Base-by-base conservation (phyloP, 2,113 vertebrate species). In the Amblyopsis rosae region DNA sequence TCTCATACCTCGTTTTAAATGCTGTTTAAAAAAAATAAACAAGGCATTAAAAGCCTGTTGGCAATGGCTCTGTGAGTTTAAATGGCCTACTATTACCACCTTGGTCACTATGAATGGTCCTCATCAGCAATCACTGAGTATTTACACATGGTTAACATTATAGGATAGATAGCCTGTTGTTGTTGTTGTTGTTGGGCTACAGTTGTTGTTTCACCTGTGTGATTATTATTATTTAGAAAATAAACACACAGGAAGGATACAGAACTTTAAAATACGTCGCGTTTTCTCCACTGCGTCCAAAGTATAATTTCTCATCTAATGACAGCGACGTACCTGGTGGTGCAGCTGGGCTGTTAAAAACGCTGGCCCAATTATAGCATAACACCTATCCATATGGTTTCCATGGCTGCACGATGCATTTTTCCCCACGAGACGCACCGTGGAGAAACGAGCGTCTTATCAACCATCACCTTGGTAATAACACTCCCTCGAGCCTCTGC, bases 401-500 rank as follows among this genome's bases (percentile, higher is more conserved):
- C 96, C 96, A 98, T 96, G 96, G 95, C 94, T 94, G 93, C 95
- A 59, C 90, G 79, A 91, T 68, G 79, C 93, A 93, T 94, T 92
- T 71, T 93, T 92, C 9, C 94, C 95, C 93, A 83, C 49, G 93
- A 94, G 95, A 95, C 89, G 93, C 88, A 84, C 35, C 89, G 93
- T 90, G 91, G 92, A 92, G 92, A 93, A 94, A 92, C 91, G 88
- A 85, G 92, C 91, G 85, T 94, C 94, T 96, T 95, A 95, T 96
- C 96, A 93, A 92, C 91, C 82, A 93, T 93, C 94, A 93, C 91
- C 92, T 89, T 89, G 93, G 91, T 84, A 92, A 86, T 92, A 93
- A 93, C 92, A 90, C 92, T 93, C 91, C 92, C 93, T 86, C 76
- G 81, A 93, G 93, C 93, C 84, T 88, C 90, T 88, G 87, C 90